These are phyloP conservation scores for Lasaia peninsularis DNA, from an alignment of 1,140 invertebrate genomes.

Conservation along the genomic window DNA sequence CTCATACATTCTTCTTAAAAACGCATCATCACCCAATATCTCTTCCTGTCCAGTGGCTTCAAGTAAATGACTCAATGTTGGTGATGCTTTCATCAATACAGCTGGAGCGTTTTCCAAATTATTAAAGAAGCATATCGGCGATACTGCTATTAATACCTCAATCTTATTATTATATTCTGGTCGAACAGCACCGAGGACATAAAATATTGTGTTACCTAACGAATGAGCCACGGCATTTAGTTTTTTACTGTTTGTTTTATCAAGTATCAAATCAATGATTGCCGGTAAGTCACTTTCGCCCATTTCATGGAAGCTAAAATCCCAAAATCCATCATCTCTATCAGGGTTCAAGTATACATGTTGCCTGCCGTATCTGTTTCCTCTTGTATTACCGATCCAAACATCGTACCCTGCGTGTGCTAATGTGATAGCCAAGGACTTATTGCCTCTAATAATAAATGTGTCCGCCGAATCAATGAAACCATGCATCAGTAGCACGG, in stretches of 20 bases:
- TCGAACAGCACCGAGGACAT: conserved; percentile 78
- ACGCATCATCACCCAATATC: conserved; percentile 31
- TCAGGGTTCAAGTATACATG: conserved; percentile 73
- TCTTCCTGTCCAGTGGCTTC: conserved; percentile 28
- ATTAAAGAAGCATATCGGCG: conserved; percentile 75
- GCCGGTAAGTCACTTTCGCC: conserved; percentile 81
- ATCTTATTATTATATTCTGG: conserved; percentile 81
- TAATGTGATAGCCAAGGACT: conserved; percentile 52
- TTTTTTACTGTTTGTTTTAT: conserved; percentile 61
- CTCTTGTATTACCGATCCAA: conserved; percentile 84
- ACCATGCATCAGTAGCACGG: conserved; percentile 84
- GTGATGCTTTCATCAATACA: conserved; percentile 18
- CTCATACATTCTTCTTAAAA: conserved; percentile 11
- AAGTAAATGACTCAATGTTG: conserved; percentile 21
- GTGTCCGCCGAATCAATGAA: conserved; percentile 82
- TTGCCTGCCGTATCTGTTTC: conserved; percentile 81
- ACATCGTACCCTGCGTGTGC: conserved; percentile 80
- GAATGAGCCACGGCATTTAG: conserved; percentile 73
- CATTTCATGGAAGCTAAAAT: conserved; percentile 80
- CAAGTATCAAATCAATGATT: conserved; percentile 80
- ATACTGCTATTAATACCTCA: conserved; percentile 77
- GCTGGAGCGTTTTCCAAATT: conserved; percentile 24
- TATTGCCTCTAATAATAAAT: conserved; percentile 78
- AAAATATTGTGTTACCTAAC: conserved; percentile 79
- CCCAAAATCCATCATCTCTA: conserved; percentile 76